phyloP scores from a whole-genome alignment of 1,140 invertebrate genomes.

The Nixonia krombeini region DNA sequence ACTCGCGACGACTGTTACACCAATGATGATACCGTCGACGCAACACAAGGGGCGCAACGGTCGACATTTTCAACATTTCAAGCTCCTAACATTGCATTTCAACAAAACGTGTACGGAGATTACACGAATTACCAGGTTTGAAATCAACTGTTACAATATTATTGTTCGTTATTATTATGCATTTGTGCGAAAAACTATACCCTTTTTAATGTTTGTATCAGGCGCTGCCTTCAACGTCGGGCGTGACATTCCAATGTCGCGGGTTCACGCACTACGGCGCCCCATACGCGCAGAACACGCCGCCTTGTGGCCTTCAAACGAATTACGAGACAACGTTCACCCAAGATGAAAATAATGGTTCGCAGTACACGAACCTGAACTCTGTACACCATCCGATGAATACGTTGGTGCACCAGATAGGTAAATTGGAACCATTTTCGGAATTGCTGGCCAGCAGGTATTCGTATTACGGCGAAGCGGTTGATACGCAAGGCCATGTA shows the following conservation, averaged over 20 bases:
- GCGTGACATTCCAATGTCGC: constrained; percentile 59
- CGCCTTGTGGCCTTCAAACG: constrained; percentile 9
- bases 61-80: constrained; percentile 63
- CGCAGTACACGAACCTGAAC: constrained; percentile 69
- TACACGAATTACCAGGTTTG: constrained; percentile 52
- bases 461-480: constrained; percentile 67
- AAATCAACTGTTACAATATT: neutral
- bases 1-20: constrained; percentile 80
- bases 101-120: constrained; percentile 49
- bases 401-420: constrained; percentile 70
- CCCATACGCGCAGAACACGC: constrained; percentile 41
- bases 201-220: too few species aligned
- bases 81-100: constrained; percentile 30
- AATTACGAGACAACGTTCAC: constrained; percentile 59
- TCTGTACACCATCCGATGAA: constrained; percentile 66
- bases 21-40: constrained; percentile 65
- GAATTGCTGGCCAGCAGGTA: constrained; percentile 77
- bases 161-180: neutral
- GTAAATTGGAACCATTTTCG: constrained; percentile 80
- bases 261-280: constrained; percentile 60
- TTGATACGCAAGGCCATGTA: constrained; percentile 52
- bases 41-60: constrained; percentile 58
- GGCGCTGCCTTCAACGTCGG: constrained; percentile 62
- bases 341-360: constrained; percentile 59
- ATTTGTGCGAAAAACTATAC: too few species aligned